Base-by-base conservation (phyloP, 2,888 invertebrate genomes). In the Zonitis immaculata region DNA sequence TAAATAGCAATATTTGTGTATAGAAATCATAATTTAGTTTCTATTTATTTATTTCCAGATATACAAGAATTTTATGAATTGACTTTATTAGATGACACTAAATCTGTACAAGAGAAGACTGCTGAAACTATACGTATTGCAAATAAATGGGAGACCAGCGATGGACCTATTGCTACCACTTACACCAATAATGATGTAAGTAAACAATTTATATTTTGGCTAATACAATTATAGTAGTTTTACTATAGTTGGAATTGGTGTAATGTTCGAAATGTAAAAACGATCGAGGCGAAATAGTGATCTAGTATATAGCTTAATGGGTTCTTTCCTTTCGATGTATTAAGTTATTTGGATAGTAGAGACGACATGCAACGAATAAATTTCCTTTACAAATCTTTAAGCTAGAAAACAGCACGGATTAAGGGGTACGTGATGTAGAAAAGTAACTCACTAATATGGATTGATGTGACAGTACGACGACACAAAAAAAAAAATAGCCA, bases 51-150 rank as follows among this genome's bases (percentile, higher is more conserved):
- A 56, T 52, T 68, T 65, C 4, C 84, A 93, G 97, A 98, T 82
- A 96, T 98, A 73, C 97, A 98, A 83, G 97, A 98, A 78, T 97
- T 97, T 79, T 98, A 98, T 80, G 97, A 98, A 80, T 82, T 94
- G 71, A 97, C 97, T 52, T 83, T 98, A 63, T 83, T 97, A 71
- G 96, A 97, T 80, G 95, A 96, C 75, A 91, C 88, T 58, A 96
- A 96, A 79, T 89, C 93, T 56, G 86, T 92, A 66, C 93, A 95
- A 77, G 94, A 96, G 80, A 97, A 97, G 80, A 95, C 95, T 61
- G 89, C 88, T 54, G 95, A 95, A 79, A 95, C 96, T 49, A 86
- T 95, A 73, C 89, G 94, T 73, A 94, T 97, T 73, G 95, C 95
- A 54, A 91, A 90, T 73, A 93, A 93, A 81, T 95, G 94, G 94